phyloP scores from a whole-genome alignment of 1,140 invertebrate genomes.

The Procambarus clarkii region DNA sequence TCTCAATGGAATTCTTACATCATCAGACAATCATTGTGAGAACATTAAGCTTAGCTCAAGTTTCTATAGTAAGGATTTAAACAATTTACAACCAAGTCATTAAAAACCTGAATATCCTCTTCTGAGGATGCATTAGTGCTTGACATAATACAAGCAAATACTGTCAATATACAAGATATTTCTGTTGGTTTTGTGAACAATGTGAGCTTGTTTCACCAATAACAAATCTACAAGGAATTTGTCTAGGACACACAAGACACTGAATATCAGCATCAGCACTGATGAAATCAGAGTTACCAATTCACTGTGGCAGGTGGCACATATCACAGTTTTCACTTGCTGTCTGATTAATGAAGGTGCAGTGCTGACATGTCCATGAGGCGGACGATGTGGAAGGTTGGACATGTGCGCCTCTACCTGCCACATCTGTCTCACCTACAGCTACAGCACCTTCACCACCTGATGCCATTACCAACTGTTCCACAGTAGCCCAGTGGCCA shows the following conservation, averaged over 20 bases:
- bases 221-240: conserved; percentile 50
- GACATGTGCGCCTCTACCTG: conserved; percentile 26
- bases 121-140: conserved; percentile 57
- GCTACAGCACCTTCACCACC: conserved; percentile 70
- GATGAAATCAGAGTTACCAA: neutral
- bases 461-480: conserved; percentile 86
- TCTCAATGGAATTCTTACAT: conserved; percentile 21
- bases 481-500: conserved; percentile 92
- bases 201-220: conserved; percentile 47
- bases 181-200: conserved; percentile 35
- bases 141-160: conserved; percentile 60
- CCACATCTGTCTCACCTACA: conserved; percentile 23
- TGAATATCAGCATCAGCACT: conserved; percentile 60
- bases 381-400: conserved; percentile 27
- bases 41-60: conserved; percentile 51
- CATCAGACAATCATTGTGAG: conserved; percentile 29
- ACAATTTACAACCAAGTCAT: conserved; percentile 53
- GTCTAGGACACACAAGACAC: conserved; percentile 42
- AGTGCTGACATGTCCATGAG: conserved; percentile 92
- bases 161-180: conserved; percentile 43
- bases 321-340: conserved; percentile 89
- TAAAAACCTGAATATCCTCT: conserved; percentile 64
- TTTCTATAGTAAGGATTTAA: conserved; percentile 32
- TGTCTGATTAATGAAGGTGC: conserved; percentile 92
- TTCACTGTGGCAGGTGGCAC: conserved; percentile 86